A percentile compares a stretch with the other conserved stretches of the same genome.
Conservation (phyloP, 2,113 vertebrate species). For the Pavo muticus region DNA sequence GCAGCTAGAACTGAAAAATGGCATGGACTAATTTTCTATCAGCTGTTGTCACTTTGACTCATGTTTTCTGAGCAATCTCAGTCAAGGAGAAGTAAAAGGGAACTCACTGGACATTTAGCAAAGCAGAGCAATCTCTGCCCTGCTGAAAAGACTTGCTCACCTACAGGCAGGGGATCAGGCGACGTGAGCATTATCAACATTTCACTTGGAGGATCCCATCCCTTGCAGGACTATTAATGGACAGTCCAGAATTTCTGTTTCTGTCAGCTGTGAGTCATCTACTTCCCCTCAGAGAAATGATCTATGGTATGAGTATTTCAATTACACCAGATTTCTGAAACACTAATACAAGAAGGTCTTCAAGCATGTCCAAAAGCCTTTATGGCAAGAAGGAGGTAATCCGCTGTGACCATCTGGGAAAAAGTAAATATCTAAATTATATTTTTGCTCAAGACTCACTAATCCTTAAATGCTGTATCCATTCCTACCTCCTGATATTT, state of each 20-base stretch:
- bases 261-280: not conserved
- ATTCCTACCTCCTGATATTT: not conserved
- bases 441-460: not conserved
- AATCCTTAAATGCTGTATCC: not conserved
- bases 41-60: not conserved
- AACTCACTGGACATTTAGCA: not conserved
- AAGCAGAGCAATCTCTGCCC: not conserved
- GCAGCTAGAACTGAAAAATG: not conserved
- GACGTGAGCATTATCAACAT: accelerated
- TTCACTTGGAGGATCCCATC: not conserved
- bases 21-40: not conserved
- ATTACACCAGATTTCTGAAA: not conserved
- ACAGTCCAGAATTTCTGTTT: not conserved
- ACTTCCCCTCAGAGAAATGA: not conserved
- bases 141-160: not conserved
- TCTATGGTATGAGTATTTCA: not conserved
- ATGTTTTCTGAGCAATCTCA: not conserved
- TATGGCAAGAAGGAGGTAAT: not conserved
- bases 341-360: not conserved
- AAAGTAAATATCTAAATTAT: not conserved
- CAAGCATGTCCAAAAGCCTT: not conserved
- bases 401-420: not conserved
- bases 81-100: not conserved
- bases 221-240: not conserved
- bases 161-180: not conserved